Evolutionary conservation across 2,113 vertebrate genomes (phyloP).

Genomic region (Mus spicilegus): DNA sequence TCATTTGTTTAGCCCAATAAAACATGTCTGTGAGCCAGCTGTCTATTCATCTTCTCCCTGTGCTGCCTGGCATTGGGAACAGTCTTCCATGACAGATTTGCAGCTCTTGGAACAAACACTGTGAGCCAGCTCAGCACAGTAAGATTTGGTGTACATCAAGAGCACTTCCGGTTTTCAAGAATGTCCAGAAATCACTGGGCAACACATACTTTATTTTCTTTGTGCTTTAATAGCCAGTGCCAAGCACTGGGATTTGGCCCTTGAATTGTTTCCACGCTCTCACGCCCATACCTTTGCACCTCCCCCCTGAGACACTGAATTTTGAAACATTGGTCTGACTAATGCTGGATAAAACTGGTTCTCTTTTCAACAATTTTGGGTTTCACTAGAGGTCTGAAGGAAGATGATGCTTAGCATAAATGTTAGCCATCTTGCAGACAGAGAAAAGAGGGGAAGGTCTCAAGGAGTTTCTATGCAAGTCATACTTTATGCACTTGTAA

Average conservation of each 20-base stretch:
- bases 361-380: background rate
- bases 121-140: background rate
- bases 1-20: background rate
- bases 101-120: background rate
- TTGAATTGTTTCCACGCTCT: background rate
- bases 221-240: background rate
- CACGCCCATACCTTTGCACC: fast-evolving
- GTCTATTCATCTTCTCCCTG: background rate
- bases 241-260: background rate
- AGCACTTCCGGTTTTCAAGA: background rate
- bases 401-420: background rate
- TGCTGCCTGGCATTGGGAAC: background rate
- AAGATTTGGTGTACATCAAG: background rate
- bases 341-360: background rate
- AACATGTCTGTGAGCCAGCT: background rate
- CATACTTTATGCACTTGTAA: background rate
- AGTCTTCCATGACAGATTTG: background rate
- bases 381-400: background rate
- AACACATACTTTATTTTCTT: background rate
- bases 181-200: background rate
- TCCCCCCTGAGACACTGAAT: background rate
- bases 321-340: background rate
- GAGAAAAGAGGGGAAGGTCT: background rate
- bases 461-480: background rate
- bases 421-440: background rate